Conservation (phyloP, 2,113 vertebrate genomes). For the Struthidea cinerea region DNA sequence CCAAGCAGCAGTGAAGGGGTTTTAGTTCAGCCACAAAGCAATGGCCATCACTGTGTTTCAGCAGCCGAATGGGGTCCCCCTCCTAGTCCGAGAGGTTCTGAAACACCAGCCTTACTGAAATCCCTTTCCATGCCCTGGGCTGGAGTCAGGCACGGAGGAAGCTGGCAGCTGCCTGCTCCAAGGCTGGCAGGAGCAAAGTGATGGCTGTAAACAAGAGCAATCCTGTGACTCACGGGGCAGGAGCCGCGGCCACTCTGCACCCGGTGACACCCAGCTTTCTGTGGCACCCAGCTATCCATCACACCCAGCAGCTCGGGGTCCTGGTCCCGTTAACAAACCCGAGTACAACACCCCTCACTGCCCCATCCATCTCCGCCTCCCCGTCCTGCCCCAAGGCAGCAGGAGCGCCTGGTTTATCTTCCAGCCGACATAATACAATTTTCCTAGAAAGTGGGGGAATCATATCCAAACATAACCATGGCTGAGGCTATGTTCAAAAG, state of each 20-base stretch:
- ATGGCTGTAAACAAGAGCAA: neutral
- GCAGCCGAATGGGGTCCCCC: neutral
- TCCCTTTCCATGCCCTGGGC: neutral
- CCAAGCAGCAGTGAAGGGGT: fast-evolving
- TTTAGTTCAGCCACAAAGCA: neutral
- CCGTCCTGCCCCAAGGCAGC: fast-evolving
- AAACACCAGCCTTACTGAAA: neutral
- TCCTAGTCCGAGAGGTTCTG: fast-evolving
- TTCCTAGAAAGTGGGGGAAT: neutral
- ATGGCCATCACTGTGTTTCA: neutral
- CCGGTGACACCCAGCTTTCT: neutral
- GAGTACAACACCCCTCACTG: fast-evolving
- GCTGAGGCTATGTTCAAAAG: fast-evolving
- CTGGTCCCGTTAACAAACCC: neutral
- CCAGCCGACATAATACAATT: neutral
- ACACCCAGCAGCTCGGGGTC: neutral
- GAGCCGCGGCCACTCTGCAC: neutral
- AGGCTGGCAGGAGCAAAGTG: fast-evolving
- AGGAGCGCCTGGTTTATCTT: neutral
- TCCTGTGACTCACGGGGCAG: neutral
- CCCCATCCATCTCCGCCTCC: neutral
- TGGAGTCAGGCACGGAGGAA: fast-evolving
- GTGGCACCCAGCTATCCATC: fast-evolving
- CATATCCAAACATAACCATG: neutral
- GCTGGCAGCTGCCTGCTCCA: neutral